Evolutionary conservation across 2,888 invertebrate genomes (phyloP).

Genomic region (Agriotes lineatus): DNA sequence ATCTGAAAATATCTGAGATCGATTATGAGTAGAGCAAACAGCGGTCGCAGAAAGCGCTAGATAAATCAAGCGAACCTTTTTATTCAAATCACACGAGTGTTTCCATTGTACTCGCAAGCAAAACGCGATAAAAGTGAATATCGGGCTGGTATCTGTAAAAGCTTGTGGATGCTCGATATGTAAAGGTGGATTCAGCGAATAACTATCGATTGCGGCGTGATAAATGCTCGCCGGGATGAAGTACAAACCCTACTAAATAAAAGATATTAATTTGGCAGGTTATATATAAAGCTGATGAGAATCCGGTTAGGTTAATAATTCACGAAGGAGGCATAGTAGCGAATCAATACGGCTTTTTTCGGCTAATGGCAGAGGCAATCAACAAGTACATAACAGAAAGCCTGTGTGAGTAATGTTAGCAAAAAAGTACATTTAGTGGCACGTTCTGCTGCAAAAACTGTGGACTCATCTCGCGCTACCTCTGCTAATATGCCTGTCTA

Average conservation of each 20-base stretch:
- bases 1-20: conserved; percentile 36
- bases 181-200: conserved; percentile 54
- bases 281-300: conserved; percentile 19
- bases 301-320: conserved; percentile 29
- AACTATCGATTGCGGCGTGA: conserved; percentile 54
- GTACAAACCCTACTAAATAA: conserved; percentile 36
- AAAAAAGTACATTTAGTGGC: conserved; percentile 35
- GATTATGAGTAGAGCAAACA: conserved; percentile 41
- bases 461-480: conserved; percentile 16
- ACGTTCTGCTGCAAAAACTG: conserved; percentile 27
- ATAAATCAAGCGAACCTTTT: conserved; percentile 58
- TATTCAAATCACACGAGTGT: conserved; percentile 58
- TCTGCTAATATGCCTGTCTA: conserved; percentile 23
- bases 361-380: conserved; percentile 35
- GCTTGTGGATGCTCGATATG: conserved; percentile 54
- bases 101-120: conserved; percentile 57
- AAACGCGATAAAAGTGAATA: conserved; percentile 56
- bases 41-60: conserved; percentile 47
- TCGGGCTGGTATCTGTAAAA: conserved; percentile 53
- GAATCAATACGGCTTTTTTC: conserved; percentile 33
- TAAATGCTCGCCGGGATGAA: conserved; percentile 33
- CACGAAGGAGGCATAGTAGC: conserved; percentile 23
- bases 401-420: conserved; percentile 33
- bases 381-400: conserved; percentile 41
- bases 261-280: conserved; percentile 34